Conservation (phyloP, 2,797 vertebrate genomes). For the Rhadinocentrus ornatus region DNA sequence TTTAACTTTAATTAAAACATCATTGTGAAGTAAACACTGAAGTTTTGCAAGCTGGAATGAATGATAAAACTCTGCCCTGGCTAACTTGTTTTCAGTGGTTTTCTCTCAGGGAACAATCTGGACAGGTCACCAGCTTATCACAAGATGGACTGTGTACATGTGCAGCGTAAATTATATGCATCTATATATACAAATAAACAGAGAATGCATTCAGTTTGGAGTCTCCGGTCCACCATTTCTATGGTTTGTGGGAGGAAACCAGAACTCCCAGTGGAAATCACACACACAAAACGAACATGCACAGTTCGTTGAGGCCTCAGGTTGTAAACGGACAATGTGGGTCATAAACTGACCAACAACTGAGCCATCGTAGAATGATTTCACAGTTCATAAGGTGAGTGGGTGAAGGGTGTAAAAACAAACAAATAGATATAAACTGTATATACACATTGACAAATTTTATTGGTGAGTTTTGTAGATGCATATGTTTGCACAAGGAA, state of each 20-base stretch:
- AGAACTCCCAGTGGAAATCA: conserved; percentile 22
- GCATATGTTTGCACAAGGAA: conserved; percentile 58
- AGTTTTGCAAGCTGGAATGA: not conserved
- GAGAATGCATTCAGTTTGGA: conserved; percentile 34
- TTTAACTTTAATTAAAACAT: conserved; percentile 14
- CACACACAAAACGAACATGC: conserved; percentile 8
- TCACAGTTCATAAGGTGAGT: conserved; percentile 2
- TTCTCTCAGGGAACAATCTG: conserved; percentile 9
- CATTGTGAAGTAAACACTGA: not conserved
- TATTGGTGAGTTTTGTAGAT: conserved; percentile 48
- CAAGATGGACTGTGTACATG: conserved; percentile 31
- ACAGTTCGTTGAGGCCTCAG: conserved; percentile 7
- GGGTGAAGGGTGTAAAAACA: not conserved
- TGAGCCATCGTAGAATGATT: not conserved
- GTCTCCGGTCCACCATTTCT: conserved; percentile 14
- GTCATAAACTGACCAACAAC: not conserved
- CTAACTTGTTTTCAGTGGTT: conserved; percentile 18
- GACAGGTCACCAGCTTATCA: conserved; percentile 8
- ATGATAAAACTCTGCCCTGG: not conserved
- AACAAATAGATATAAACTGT: not conserved
- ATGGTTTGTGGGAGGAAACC: conserved; percentile 47
- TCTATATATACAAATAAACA: conserved; percentile 39
- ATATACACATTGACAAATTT: conserved; percentile 17
- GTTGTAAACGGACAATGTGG: conserved; percentile 9
- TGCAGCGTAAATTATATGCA: conserved; percentile 24